Conservation (phyloP, 2,797 vertebrate species). For the Acrocephalus scirpaceus region DNA sequence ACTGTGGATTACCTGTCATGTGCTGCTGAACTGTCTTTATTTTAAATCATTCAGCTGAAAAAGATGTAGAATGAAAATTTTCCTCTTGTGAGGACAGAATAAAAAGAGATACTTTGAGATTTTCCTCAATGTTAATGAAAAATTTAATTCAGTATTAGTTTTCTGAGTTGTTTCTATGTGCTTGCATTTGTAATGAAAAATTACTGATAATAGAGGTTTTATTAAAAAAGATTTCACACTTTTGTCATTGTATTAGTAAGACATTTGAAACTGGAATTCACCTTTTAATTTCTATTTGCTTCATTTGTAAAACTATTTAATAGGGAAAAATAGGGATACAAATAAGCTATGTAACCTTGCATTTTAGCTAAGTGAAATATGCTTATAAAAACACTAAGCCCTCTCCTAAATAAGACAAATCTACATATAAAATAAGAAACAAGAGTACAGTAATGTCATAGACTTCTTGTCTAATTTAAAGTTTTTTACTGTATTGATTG, state of each 20-base stretch:
- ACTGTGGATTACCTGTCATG: neutral
- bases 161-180: neutral
- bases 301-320: too few relatives aligned
- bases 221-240: neutral
- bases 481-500: neutral
- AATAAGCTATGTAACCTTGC: too few relatives aligned
- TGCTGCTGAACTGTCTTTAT: neutral
- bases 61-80: neutral
- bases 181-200: neutral
- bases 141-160: conserved; percentile 11
- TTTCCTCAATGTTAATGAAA: neutral
- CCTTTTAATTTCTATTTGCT: too few relatives aligned
- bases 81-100: neutral
- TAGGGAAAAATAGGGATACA: too few relatives aligned
- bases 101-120: neutral
- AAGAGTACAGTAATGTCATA: neutral
- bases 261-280: neutral
- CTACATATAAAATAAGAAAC: conserved; percentile 33
- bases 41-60: conserved; percentile 1
- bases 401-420: conserved; percentile 26
- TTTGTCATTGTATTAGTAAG: neutral
- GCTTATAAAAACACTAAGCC: neutral
- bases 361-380: neutral
- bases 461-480: conserved; percentile 1
- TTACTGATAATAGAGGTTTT: neutral